These are phyloP conservation scores for Archips xylosteana DNA, from an alignment of 2,888 invertebrate genomes.

Conservation along the genomic window DNA sequence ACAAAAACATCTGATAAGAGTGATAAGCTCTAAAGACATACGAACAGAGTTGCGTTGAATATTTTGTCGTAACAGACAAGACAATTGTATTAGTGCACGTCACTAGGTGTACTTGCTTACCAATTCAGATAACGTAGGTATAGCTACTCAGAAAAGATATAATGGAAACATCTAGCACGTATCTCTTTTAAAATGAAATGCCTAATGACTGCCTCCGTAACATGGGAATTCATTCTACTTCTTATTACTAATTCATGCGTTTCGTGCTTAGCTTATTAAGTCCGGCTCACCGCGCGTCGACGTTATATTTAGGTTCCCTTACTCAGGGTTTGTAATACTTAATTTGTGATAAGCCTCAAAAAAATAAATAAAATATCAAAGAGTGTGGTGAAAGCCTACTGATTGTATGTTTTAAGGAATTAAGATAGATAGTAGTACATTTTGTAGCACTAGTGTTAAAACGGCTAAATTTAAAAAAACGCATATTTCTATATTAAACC, in stretches of 20 bases:
- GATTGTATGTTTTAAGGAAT: neutral
- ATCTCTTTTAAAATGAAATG: constrained; percentile 12
- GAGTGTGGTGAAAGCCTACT: neutral
- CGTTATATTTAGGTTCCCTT: constrained; percentile 1
- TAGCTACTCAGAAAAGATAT: neutral
- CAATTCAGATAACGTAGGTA: neutral
- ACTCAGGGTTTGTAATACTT: neutral
- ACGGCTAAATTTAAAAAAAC: neutral
- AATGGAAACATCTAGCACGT: neutral
- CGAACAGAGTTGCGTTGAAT: too few relatives aligned
- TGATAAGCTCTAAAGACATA: too few relatives aligned
- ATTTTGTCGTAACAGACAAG: too few relatives aligned
- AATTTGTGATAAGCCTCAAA: constrained; percentile 4
- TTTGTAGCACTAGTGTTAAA: neutral
- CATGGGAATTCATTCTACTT: constrained; percentile 32
- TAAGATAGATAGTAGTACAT: neutral
- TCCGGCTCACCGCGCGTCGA: constrained; percentile 22
- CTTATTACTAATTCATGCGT: constrained; percentile 38
- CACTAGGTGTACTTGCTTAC: neutral
- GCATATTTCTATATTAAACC: too few relatives aligned
- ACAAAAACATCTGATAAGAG: too few relatives aligned
- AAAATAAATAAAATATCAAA: constrained; percentile 5
- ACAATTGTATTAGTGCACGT: too few relatives aligned
- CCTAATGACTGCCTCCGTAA: constrained; percentile 22
- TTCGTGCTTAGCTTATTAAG: constrained; percentile 33